These are phyloP conservation scores for Parauchenoglanis ngamensis DNA, from an alignment of 2,797 vertebrate genomes.

Conservation along the genomic window DNA sequence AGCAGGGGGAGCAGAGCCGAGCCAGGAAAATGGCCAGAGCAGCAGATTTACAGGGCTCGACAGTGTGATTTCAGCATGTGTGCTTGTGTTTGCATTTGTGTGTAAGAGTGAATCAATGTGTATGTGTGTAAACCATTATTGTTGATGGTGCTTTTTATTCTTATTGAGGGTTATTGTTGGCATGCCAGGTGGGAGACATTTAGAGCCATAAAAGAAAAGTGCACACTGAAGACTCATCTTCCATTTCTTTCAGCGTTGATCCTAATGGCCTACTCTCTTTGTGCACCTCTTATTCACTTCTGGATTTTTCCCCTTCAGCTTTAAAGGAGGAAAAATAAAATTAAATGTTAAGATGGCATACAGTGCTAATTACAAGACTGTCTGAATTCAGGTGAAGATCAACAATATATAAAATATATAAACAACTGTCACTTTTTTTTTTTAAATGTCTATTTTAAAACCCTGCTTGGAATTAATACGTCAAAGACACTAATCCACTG, in stretches of 20 bases:
- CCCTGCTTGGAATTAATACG: neutral
- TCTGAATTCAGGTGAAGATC: neutral
- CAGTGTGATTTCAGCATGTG: slow-evolving; percentile 48
- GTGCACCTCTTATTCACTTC: neutral
- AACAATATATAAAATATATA: neutral
- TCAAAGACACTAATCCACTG: neutral
- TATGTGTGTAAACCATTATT: slow-evolving; percentile 45
- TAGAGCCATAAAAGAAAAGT: slow-evolving; percentile 67
- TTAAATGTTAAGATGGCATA: neutral
- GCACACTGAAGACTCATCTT: slow-evolving; percentile 56
- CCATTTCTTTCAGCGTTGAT: slow-evolving; percentile 62
- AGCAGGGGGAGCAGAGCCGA: slow-evolving; percentile 42
- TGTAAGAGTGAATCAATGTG: slow-evolving; percentile 36
- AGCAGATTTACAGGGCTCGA: slow-evolving; percentile 49
- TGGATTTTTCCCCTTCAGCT: neutral
- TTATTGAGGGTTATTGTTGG: slow-evolving; percentile 65
- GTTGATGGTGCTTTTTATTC: slow-evolving; percentile 64
- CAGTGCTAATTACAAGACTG: neutral
- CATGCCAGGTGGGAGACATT: slow-evolving; percentile 56
- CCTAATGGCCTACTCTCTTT: slow-evolving; percentile 45
- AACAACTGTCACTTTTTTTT: neutral
- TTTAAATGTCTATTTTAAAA: neutral
- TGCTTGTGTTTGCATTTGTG: slow-evolving; percentile 35
- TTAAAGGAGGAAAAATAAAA: slow-evolving; percentile 6
- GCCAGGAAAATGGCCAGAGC: slow-evolving; percentile 46